phyloP scores from a whole-genome alignment of 2,888 invertebrate species.

The Phyllotreta striolata region DNA sequence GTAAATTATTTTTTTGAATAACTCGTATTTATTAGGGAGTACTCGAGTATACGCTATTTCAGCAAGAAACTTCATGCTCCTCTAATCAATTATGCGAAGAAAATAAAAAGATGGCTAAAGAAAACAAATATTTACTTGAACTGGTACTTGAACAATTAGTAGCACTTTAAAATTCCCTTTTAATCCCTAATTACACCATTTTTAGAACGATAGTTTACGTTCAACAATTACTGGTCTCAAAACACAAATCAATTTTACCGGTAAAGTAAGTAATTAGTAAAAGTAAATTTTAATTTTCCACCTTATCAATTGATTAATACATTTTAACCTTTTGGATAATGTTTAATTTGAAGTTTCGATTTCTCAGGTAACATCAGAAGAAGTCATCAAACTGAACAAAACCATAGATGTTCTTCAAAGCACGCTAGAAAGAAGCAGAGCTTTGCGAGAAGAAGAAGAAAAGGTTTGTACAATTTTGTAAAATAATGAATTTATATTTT shows the following conservation, averaged over 20 bases:
- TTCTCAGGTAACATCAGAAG: conserved; percentile 44
- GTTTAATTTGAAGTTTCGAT: background rate
- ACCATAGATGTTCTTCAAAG: conserved; percentile 46
- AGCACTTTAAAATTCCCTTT: conserved; percentile 1
- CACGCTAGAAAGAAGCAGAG: conserved; percentile 41
- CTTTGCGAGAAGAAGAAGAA: conserved; percentile 45
- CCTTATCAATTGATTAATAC: background rate
- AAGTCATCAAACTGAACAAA: conserved; percentile 42
- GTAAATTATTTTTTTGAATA: conserved; percentile 28
- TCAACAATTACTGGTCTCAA: conserved; percentile 40
- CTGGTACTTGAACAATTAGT: conserved; percentile 44
- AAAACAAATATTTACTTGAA: conserved; percentile 41
- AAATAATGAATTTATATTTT: background rate
- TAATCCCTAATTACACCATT: conserved; percentile 27
- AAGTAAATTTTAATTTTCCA: background rate
- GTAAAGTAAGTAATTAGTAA: conserved; percentile 41
- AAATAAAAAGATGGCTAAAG: conserved; percentile 40
- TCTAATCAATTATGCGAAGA: conserved; percentile 36
- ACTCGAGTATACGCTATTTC: conserved; percentile 23
- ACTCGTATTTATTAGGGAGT: background rate
- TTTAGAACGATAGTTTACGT: conserved; percentile 46
- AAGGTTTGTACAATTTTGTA: conserved; percentile 35
- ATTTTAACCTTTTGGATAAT: background rate
- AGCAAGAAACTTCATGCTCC: conserved; percentile 35
- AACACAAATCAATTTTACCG: conserved; percentile 37